Evolutionary conservation across 2,888 invertebrate genomes (phyloP), one percentile per base, ranked within the genome.

Genomic region (Drosophila macrospina): DNA sequence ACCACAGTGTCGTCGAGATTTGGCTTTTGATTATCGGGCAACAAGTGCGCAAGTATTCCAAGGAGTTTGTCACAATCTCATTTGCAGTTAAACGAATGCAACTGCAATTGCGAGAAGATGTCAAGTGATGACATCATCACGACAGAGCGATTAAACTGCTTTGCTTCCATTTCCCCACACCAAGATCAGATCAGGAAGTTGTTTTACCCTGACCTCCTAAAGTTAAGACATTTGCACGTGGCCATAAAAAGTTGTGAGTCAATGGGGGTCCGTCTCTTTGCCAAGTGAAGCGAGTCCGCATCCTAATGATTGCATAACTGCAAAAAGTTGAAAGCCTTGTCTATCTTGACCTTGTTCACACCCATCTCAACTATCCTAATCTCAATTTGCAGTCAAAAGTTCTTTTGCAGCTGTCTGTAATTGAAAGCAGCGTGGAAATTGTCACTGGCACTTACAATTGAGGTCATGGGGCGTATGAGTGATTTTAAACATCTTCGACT

Each of bases 181-280:
- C 26, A 64, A 55, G 64, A 86, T 84, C 85, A 64, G 47, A 64
- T 8, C 62, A 30, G 66, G 79, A 56, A 66, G 59, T 69, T 41
- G 63, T 59, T 66, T 87, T 57, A 81, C 80, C 87, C 85, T 81
- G 80, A 87, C 80, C 80, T 81, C 87, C 63, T 81, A 50, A 44
- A 28, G 10, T 69, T 70, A 81, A 85, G 78, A 67, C 87, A 83
- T 69, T 72, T 77, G 78, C 87, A 70, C 85, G 85, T 80, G 81
- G 59, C 68, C 63, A 68, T 70, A 86, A 71, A 81, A 84, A 73
- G 59, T 76, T 65, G 37, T 11, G 44, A 56, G 59, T 51, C 32
- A 11, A 60, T 44, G 39, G 39, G 34, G 44, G 42, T 48, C 41
- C 52, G 47, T 50, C 52, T 51, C 45, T 34, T 52, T 75, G 73